A percentile compares a stretch with the other conserved stretches of the same genome.
Conservation (phyloP, 2,888 invertebrate species). For the Teinopalpus imperialis region DNA sequence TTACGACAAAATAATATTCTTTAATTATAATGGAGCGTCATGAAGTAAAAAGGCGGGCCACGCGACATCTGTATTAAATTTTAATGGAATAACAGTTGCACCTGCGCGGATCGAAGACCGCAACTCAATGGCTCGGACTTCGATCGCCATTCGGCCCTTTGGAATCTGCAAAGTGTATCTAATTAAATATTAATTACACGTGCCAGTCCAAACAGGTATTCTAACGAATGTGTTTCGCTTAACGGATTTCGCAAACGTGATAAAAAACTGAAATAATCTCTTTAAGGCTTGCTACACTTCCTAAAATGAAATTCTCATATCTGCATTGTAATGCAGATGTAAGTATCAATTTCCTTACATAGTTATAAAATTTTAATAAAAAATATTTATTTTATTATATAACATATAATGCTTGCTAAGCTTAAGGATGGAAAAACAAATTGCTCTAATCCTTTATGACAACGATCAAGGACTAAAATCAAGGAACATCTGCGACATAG, state of each 20-base stretch:
- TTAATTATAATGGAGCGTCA: constrained; percentile 77
- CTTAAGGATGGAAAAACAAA: too few species aligned
- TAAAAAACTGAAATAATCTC: constrained; percentile 4
- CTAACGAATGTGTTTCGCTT: constrained; percentile 22
- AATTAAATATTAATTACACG: constrained; percentile 66
- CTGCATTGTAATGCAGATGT: too few species aligned
- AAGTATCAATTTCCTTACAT: too few species aligned
- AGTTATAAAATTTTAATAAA: too few species aligned
- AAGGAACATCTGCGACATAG: too few species aligned
- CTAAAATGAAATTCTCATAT: not conserved
- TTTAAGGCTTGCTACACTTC: not conserved
- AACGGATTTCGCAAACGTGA: constrained; percentile 15
- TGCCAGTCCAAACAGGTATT: constrained; percentile 38
- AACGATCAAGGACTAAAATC: too few species aligned
- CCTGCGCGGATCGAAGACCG: constrained; percentile 59
- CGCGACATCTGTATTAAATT: constrained; percentile 80
- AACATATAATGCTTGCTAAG: too few species aligned
- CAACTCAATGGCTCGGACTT: constrained; percentile 45
- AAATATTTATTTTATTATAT: too few species aligned
- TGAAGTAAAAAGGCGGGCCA: constrained; percentile 70
- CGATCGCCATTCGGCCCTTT: constrained; percentile 47
- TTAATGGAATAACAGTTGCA: constrained; percentile 74
- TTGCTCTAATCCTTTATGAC: too few species aligned
- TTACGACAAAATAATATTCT: constrained; percentile 79
- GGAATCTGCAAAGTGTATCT: constrained; percentile 60